Percentiles rank a stretch among this genome's conserved stretches.
phyloP scores from a whole-genome alignment of 2,113 vertebrate genomes.

The Todiramphus chloris region DNA sequence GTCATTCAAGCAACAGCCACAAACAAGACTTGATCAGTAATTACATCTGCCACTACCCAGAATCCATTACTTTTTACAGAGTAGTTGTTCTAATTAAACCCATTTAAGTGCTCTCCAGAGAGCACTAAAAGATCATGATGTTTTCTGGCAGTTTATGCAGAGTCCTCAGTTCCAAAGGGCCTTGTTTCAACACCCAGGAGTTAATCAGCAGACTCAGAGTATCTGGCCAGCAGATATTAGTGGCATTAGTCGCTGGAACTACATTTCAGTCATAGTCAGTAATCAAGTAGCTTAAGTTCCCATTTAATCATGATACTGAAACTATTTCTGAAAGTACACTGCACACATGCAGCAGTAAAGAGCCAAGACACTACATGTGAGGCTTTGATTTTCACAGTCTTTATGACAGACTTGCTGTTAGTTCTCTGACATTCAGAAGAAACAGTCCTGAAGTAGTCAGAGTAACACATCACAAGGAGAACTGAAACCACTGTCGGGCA shows the following conservation, averaged over 20 bases:
- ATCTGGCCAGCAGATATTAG: neutral
- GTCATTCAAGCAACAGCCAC: neutral
- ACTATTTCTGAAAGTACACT: neutral
- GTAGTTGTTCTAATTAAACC: slow-evolving; percentile 10
- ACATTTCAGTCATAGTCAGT: neutral
- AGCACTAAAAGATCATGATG: neutral
- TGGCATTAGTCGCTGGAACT: neutral
- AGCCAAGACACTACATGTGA: neutral
- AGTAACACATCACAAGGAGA: neutral
- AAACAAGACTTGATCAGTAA: neutral
- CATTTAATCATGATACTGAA: neutral
- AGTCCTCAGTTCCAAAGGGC: neutral
- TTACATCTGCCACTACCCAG: neutral
- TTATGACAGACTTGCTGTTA: neutral
- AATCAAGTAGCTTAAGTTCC: neutral
- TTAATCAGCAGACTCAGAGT: neutral
- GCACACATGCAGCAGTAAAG: neutral
- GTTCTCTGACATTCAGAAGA: neutral
- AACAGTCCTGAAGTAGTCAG: neutral
- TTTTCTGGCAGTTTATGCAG: neutral
- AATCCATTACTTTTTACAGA: neutral
- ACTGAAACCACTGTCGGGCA: neutral
- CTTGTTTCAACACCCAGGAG: neutral
- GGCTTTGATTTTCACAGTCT: neutral
- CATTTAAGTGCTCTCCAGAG: neutral